Evolutionary conservation across 2,797 vertebrate species (phyloP).

Genomic region (Champsocephalus esox): DNA sequence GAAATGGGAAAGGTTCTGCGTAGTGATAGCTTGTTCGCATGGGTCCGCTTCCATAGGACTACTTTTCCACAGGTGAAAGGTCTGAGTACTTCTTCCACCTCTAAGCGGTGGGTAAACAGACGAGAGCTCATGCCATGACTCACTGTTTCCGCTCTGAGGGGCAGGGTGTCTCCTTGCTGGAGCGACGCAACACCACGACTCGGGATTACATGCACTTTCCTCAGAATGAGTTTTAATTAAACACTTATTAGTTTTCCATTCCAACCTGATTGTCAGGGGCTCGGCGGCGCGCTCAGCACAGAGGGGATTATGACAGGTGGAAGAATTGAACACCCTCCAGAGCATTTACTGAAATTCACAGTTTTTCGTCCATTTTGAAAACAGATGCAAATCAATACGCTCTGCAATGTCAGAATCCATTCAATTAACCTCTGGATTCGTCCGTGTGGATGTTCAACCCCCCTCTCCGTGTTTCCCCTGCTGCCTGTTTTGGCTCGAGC

Average conservation of each 20-base stretch:
- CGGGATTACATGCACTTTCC: slow-evolving; percentile 69
- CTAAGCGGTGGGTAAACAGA: not conserved
- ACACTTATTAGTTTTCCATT: slow-evolving; percentile 78
- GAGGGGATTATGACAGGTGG: slow-evolving; percentile 57
- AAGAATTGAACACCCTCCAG: slow-evolving; percentile 49
- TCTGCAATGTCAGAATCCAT: slow-evolving; percentile 49
- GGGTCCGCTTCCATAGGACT: too few species aligned
- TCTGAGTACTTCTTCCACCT: too few species aligned
- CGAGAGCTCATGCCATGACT: not conserved
- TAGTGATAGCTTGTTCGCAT: too few species aligned
- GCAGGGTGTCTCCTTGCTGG: slow-evolving; percentile 58
- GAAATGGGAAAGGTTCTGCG: too few species aligned
- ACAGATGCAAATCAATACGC: slow-evolving; percentile 50
- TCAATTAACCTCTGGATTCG: slow-evolving; percentile 54
- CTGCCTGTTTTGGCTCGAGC: slow-evolving; percentile 35
- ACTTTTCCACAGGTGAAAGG: too few species aligned
- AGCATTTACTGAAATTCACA: slow-evolving; percentile 35
- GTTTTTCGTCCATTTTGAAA: slow-evolving; percentile 53
- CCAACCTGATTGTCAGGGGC: slow-evolving; percentile 66
- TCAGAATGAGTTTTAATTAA: slow-evolving; percentile 80
- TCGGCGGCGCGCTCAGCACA: slow-evolving; percentile 44
- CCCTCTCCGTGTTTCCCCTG: slow-evolving; percentile 15
- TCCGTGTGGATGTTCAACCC: slow-evolving; percentile 33
- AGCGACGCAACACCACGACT: slow-evolving; percentile 48
- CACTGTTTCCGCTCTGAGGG: slow-evolving; percentile 2